Evolutionary conservation across 2,797 vertebrate genomes (phyloP).

Genomic region (Rhinoraja longicauda): DNA sequence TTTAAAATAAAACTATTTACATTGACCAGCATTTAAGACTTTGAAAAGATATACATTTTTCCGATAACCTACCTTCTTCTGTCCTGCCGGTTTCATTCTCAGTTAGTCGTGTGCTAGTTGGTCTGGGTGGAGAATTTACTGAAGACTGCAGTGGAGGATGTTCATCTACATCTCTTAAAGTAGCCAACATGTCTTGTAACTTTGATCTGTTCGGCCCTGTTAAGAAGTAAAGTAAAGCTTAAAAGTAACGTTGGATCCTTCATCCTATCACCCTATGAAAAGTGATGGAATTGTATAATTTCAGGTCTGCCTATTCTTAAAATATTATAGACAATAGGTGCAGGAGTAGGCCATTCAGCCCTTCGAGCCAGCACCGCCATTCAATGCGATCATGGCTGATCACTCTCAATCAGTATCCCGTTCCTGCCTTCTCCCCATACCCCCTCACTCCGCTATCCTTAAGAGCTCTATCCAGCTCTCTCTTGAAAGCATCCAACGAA

Average conservation of each 20-base stretch:
- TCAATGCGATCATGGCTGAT: no score
- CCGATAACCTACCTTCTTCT: slow-evolving; percentile 74
- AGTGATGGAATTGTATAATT: background rate
- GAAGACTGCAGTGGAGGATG: slow-evolving; percentile 88
- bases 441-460: no score
- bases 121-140: slow-evolving; percentile 74
- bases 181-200: slow-evolving; percentile 98
- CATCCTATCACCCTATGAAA: background rate
- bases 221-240: slow-evolving; percentile 47
- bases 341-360: no score
- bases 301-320: background rate
- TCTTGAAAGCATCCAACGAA: no score
- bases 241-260: background rate
- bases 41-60: slow-evolving; percentile 48
- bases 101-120: slow-evolving; percentile 74
- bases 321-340: no score
- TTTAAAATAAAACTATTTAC: slow-evolving; percentile 42
- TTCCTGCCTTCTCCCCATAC: no score
- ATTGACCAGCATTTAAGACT: slow-evolving; percentile 47
- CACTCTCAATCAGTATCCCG: no score
- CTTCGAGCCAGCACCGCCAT: no score
- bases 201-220: slow-evolving; percentile 96
- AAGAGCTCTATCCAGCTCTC: no score
- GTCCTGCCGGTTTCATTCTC: slow-evolving; percentile 84
- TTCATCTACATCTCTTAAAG: slow-evolving; percentile 92